phyloP scores from a whole-genome alignment of 1,140 invertebrate species.

The Drosophila neocordata region DNA sequence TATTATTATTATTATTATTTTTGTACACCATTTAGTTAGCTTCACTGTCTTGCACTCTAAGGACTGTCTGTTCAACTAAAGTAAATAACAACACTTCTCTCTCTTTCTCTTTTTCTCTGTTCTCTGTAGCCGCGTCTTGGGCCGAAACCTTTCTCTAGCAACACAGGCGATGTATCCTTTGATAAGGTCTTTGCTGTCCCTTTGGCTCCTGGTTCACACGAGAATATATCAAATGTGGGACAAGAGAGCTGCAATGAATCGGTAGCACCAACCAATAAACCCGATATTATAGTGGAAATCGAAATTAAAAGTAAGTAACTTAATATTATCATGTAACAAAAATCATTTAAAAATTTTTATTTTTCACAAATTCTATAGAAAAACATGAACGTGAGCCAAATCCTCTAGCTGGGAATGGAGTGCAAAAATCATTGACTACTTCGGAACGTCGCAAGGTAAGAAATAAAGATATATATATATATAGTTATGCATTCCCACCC shows the following conservation, averaged over 20 bases:
- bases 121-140: slow-evolving; percentile 88
- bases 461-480: not conserved
- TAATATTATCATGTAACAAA: too few relatives aligned
- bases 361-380: slow-evolving; percentile 30
- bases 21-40: not conserved
- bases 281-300: slow-evolving; percentile 80
- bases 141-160: slow-evolving; percentile 91
- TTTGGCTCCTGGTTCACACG: slow-evolving; percentile 85
- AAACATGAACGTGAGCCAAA: slow-evolving; percentile 43
- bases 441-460: slow-evolving; percentile 87
- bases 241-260: slow-evolving; percentile 49
- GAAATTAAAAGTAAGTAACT: slow-evolving; percentile 72
- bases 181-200: slow-evolving; percentile 92
- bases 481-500: not conserved
- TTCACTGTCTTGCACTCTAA: not conserved
- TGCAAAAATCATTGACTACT: slow-evolving; percentile 89
- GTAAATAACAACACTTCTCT: too few relatives aligned
- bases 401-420: slow-evolving; percentile 52
- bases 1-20: not conserved
- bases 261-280: slow-evolving; percentile 49
- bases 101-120: not conserved
- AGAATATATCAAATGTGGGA: slow-evolving; percentile 75
- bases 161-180: slow-evolving; percentile 89
- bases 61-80: too few relatives aligned
- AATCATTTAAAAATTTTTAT: not conserved